Conservation (phyloP, 1,140 invertebrate genomes). For the Conopomorpha cramerella region DNA sequence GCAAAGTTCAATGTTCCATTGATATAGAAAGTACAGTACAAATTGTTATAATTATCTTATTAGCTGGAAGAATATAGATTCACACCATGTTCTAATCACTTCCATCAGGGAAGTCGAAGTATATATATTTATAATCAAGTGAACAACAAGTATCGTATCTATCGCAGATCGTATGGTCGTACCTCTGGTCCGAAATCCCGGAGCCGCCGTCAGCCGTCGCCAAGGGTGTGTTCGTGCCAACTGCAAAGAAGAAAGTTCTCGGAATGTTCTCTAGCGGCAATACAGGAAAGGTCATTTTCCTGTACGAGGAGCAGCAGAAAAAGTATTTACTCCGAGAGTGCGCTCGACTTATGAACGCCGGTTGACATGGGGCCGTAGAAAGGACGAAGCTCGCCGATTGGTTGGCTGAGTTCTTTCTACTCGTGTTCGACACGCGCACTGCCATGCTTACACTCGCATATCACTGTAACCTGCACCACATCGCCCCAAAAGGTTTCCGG, state of each 20-base stretch:
- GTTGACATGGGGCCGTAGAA: conserved; percentile 53
- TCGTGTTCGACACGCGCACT: conserved; percentile 36
- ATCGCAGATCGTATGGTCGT: conserved; percentile 56
- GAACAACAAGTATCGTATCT: too few species aligned
- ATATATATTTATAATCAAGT: too few species aligned
- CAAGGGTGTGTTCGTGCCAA: conserved; percentile 49
- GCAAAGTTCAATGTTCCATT: too few species aligned
- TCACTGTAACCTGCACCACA: conserved; percentile 48
- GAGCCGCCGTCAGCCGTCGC: conserved; percentile 36
- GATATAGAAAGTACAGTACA: too few species aligned
- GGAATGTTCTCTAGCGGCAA: conserved; percentile 45
- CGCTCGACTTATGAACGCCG: conserved; percentile 31
- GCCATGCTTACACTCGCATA: conserved; percentile 37
- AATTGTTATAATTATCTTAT: too few species aligned
- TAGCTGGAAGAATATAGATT: too few species aligned
- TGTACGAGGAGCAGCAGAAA: conserved; percentile 47
- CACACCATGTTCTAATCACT: too few species aligned
- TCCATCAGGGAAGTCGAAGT: too few species aligned
- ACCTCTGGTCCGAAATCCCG: conserved; percentile 49
- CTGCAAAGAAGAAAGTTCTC: conserved; percentile 45
- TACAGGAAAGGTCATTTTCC: conserved; percentile 42
- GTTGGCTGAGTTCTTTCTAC: conserved; percentile 41
- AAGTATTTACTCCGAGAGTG: conserved; percentile 39
- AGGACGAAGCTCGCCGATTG: conserved; percentile 21
- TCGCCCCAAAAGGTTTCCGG: conserved; percentile 28